Base-by-base conservation (phyloP, 2,797 vertebrate species). In the Hemibagrus guttatus region DNA sequence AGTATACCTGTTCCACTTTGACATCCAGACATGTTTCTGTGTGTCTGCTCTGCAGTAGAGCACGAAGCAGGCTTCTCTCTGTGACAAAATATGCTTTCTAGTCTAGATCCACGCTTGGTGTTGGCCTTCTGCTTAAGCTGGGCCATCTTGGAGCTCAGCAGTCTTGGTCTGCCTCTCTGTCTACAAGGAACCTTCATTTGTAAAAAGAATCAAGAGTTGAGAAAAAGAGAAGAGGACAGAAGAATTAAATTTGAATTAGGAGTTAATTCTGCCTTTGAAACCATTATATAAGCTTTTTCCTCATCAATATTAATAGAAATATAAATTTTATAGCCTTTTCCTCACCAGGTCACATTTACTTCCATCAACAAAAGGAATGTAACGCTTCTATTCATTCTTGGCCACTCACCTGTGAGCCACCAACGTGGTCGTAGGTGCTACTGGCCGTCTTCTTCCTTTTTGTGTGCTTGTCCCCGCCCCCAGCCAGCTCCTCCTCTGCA, bases 101-200 rank as follows among this genome's bases (percentile, higher is more conserved):
- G 87, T 0, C 95, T 35, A 0, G 96, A 93, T 13, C 95, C 93
- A 35, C 92, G 95, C 92, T 97, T 97, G 91, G 93, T 94, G 81
- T 94, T 96, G 63, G 96, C 95, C 90, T 96, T 97, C 85, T 97
- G 96, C 93, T 97, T 97, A 90, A 97, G 94, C 92, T 97, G 97
- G 52, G 96, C 96, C 91, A 96, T 92, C 35, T 95, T 93, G 87
- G 97, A 95, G 49, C 92, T 95, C 92, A 97, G 92, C 84, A 95
- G 78, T 26, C 93, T 94, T 88, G 94, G 94, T 0, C 92, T 92
- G 68, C 95, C 91, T 89, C 93, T 95, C 88, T 95, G 95, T 92
- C 96, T 96, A 91, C 96, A 95, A 80, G 92, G 93, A 56, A 92
- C 94, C 91, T 97, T 97, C 86, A 96, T 96, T 96, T 97, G 91